Conservation (phyloP, 2,888 invertebrate species). For the Danaus chrysippus region DNA sequence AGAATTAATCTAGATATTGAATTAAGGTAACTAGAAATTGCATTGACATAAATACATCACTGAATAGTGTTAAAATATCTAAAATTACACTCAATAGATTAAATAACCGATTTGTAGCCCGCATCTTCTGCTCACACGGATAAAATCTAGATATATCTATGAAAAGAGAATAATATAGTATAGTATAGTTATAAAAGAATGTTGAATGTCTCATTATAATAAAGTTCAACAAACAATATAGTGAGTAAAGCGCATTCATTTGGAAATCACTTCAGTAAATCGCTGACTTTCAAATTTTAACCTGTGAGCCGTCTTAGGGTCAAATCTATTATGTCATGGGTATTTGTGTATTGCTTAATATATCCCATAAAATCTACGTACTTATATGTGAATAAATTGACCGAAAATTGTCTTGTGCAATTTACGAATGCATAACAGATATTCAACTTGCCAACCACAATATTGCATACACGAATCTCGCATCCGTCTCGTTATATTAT, state of each 20-base stretch:
- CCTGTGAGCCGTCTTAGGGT: slow-evolving; percentile 33
- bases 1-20: slow-evolving; percentile 14
- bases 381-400: too few relatives aligned
- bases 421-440: too few relatives aligned
- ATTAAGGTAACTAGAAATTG: slow-evolving; percentile 10
- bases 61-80: slow-evolving; percentile 3
- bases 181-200: too few relatives aligned
- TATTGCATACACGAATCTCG: too few relatives aligned
- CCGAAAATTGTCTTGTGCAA: too few relatives aligned
- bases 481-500: neutral
- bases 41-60: neutral
- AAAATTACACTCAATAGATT: neutral
- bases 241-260: slow-evolving; percentile 40
- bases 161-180: too few relatives aligned
- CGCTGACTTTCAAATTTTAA: slow-evolving; percentile 47
- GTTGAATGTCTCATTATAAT: too few relatives aligned
- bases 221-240: slow-evolving; percentile 16
- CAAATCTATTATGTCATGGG: slow-evolving; percentile 27
- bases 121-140: too few relatives aligned
- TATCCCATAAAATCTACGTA: too few relatives aligned
- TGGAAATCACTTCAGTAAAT: slow-evolving; percentile 36
- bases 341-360: neutral
- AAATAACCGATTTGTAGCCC: too few relatives aligned
- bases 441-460: too few relatives aligned
- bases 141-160: too few relatives aligned